Conservation (phyloP, 2,888 invertebrate species). For the Aporophyla nigra region DNA sequence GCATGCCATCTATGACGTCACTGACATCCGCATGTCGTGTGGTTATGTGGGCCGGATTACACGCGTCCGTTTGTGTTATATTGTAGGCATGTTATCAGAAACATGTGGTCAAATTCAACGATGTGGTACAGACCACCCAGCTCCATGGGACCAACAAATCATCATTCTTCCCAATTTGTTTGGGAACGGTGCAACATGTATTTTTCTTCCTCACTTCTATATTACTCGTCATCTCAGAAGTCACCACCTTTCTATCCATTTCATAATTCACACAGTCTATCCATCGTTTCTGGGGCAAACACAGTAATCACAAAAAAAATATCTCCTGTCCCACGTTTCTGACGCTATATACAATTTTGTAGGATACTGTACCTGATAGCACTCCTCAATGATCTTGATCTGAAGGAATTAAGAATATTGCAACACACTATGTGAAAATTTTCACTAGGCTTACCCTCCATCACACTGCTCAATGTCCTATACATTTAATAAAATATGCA, state of each 20-base stretch:
- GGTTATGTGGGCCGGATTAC: background rate
- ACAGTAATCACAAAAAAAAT: background rate
- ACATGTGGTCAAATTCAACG: background rate
- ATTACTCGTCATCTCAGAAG: too few relatives aligned
- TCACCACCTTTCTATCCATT: too few relatives aligned
- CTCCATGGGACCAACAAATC: too few relatives aligned
- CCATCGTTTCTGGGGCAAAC: background rate
- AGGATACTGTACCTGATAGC: background rate
- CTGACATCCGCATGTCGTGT: background rate
- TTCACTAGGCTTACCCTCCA: background rate
- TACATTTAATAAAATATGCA: slow-evolving; percentile 1
- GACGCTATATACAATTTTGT: background rate
- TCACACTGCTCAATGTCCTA: background rate
- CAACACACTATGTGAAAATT: too few relatives aligned
- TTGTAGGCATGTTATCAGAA: background rate
- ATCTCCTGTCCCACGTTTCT: background rate
- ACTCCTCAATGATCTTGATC: background rate
- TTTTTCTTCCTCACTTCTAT: too few relatives aligned
- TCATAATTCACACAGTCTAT: too few relatives aligned
- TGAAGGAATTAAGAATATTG: background rate
- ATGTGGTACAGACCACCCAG: too few relatives aligned
- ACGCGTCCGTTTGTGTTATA: background rate
- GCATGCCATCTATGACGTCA: slow-evolving; percentile 12
- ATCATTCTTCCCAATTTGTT: too few relatives aligned
- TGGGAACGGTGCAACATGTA: too few relatives aligned